phyloP scores from a whole-genome alignment of 2,113 vertebrate species.

The Oryzias javanicus region DNA sequence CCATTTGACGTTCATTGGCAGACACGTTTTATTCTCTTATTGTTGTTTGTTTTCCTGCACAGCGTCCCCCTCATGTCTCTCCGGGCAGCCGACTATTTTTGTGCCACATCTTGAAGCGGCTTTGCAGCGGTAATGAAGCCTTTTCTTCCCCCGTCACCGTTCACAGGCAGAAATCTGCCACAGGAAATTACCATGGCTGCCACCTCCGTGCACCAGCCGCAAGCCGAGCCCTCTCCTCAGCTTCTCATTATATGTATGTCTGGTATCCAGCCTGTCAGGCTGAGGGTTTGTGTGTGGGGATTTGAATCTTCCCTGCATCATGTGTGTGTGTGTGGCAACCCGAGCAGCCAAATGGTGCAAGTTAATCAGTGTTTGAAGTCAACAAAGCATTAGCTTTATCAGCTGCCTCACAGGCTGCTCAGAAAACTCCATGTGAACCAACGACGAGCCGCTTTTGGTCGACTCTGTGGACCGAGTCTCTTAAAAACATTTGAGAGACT shows the following conservation, averaged over 20 bases:
- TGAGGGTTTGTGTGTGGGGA: conserved; percentile 6
- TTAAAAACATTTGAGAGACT: conserved; percentile 3
- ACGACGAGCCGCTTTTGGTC: conserved; percentile 5
- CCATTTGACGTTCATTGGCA: not conserved
- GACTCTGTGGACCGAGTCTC: not conserved
- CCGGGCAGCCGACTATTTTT: conserved; percentile 11
- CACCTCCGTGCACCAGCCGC: conserved; percentile 54
- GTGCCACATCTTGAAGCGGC: conserved; percentile 21
- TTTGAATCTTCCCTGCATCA: not conserved
- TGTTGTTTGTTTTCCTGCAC: conserved; percentile 7
- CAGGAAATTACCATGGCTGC: conserved; percentile 71
- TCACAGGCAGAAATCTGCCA: conserved; percentile 58
- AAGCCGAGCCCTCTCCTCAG: conserved; percentile 37
- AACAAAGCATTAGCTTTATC: conserved; percentile 38
- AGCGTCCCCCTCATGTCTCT: not conserved
- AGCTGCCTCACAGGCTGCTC: conserved; percentile 45
- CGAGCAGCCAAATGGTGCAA: conserved; percentile 20
- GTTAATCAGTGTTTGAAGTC: conserved; percentile 59
- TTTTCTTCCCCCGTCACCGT: conserved; percentile 42
- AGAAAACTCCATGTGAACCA: conserved; percentile 20
- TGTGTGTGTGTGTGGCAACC: not conserved
- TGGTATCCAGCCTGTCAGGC: conserved; percentile 29
- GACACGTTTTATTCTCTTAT: not conserved
- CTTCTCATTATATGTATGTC: conserved; percentile 30
- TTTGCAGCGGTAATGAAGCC: conserved; percentile 54